Evolutionary conservation across 2,113 vertebrate genomes (phyloP).

Genomic region (Mesoclemmys tuberculata): DNA sequence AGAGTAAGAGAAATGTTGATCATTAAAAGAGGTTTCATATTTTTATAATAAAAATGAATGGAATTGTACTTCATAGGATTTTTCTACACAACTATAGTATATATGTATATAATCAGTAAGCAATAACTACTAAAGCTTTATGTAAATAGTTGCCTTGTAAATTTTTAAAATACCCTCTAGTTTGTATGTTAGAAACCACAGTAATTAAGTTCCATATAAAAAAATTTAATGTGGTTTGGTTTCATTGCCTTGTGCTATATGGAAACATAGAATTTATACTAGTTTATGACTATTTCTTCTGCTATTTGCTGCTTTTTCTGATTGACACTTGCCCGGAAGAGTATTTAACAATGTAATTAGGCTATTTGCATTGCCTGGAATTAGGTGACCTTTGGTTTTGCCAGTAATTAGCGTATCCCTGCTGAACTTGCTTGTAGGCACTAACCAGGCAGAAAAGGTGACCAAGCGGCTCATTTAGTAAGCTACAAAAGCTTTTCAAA

Average conservation of each 20-base stretch:
- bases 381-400: conserved; percentile 88
- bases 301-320: conserved; percentile 72
- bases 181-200: conserved; percentile 28
- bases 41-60: conserved; percentile 24
- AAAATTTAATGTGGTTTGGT: conserved; percentile 35
- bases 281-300: conserved; percentile 17
- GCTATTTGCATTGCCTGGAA: conserved; percentile 87
- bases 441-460: conserved; percentile 83
- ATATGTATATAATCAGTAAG: conserved; percentile 26
- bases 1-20: background rate
- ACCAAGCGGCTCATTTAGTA: conserved; percentile 79
- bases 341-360: conserved; percentile 84
- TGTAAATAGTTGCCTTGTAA: conserved; percentile 19
- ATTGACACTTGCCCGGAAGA: conserved; percentile 78
- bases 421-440: conserved; percentile 67
- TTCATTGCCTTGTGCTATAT: background rate
- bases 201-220: conserved; percentile 51
- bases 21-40: background rate
- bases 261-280: conserved; percentile 45
- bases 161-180: conserved; percentile 22
- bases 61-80: background rate
- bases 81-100: background rate
- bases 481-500: conserved; percentile 77
- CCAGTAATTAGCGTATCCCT: conserved; percentile 86
- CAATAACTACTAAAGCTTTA: conserved; percentile 56